Conservation (phyloP, 2,888 invertebrate genomes). For the Heliconius hortense region DNA sequence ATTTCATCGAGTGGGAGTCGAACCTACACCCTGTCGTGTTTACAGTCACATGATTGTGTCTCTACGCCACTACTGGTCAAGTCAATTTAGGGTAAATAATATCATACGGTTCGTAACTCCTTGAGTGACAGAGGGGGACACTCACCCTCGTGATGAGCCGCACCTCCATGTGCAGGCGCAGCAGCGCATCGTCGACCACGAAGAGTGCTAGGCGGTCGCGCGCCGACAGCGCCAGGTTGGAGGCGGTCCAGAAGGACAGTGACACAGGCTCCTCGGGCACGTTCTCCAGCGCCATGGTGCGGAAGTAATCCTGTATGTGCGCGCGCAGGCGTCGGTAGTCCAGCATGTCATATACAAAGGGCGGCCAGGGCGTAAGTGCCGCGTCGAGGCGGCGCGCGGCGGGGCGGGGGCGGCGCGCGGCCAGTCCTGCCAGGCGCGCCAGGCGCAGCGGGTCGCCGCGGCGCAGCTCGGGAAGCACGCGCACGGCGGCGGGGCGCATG, state of each 20-base stretch:
- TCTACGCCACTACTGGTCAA: no score
- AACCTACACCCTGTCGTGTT: no score
- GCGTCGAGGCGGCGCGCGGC: conserved; percentile 62
- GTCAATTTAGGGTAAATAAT: no score
- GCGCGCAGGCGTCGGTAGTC: conserved; percentile 63
- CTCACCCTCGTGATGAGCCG: conserved; percentile 55
- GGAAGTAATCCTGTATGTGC: conserved; percentile 57
- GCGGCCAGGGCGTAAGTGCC: conserved; percentile 70
- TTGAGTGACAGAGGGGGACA: not conserved
- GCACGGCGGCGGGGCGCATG: conserved; percentile 56
- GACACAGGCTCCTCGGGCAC: conserved; percentile 68
- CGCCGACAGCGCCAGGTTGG: conserved; percentile 66
- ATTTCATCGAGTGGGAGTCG: no score
- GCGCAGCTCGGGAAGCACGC: conserved; percentile 63
- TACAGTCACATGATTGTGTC: no score
- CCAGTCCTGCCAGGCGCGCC: conserved; percentile 57
- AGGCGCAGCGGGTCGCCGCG: conserved; percentile 55
- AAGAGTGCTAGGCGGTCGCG: conserved; percentile 68
- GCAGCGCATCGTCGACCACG: conserved; percentile 65
- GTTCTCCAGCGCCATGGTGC: conserved; percentile 49
- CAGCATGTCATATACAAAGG: conserved; percentile 69
- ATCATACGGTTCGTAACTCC: no score
- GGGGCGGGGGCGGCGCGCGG: conserved; percentile 49
- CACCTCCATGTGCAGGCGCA: conserved; percentile 69
- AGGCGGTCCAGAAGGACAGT: conserved; percentile 77